Conservation (phyloP, 2,888 invertebrate species). For the Eupithecia pulchellata region DNA sequence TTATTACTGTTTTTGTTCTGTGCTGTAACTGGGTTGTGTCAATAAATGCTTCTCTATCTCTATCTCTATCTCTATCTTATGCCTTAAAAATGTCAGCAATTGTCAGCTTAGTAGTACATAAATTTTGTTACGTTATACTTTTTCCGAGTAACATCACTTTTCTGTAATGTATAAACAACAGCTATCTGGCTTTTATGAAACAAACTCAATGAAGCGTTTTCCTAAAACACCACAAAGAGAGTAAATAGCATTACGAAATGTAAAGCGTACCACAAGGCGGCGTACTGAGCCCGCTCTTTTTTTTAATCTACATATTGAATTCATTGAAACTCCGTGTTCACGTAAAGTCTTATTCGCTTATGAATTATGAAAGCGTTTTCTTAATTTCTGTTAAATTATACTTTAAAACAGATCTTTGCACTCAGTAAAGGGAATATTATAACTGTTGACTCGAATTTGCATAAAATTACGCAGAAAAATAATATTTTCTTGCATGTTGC, state of each 20-base stretch:
- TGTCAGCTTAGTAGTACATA: not conserved
- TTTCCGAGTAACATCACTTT: not conserved
- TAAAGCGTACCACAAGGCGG: slow-evolving; percentile 46
- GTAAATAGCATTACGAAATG: slow-evolving; percentile 43
- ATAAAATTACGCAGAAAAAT: slow-evolving; percentile 62
- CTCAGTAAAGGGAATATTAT: slow-evolving; percentile 38
- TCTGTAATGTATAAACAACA: not conserved
- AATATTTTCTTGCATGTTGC: slow-evolving; percentile 49
- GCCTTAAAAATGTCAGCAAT: not conserved
- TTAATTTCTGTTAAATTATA: slow-evolving; percentile 75
- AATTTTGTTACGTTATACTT: not conserved
- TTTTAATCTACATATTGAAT: slow-evolving; percentile 58
- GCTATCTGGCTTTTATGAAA: slow-evolving; percentile 3
- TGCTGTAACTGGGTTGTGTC: no score
- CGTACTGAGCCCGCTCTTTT: slow-evolving; percentile 29
- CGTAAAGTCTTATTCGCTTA: slow-evolving; percentile 54
- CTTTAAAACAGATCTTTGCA: slow-evolving; percentile 62
- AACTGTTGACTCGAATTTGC: slow-evolving; percentile 60
- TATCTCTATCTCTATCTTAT: no score
- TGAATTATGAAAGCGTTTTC: slow-evolving; percentile 69
- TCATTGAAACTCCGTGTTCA: slow-evolving; percentile 52
- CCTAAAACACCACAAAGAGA: slow-evolving; percentile 18
- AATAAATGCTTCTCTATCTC: no score
- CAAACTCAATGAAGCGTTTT: slow-evolving; percentile 13
- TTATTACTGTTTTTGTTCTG: no score